Base-by-base conservation (phyloP, 1,140 invertebrate genomes). In the Listronotus bonariensis region DNA sequence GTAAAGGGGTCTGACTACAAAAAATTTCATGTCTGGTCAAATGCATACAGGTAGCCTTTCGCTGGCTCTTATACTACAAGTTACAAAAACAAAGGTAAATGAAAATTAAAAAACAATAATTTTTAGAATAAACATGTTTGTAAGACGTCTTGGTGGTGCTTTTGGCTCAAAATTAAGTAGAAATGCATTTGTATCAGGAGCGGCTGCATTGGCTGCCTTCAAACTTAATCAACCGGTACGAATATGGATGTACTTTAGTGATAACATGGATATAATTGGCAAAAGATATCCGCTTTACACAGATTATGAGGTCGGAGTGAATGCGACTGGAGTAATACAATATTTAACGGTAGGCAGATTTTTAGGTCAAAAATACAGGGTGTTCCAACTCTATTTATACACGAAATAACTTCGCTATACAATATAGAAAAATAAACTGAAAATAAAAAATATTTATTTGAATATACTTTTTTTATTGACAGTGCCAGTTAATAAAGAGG, bases 241-340 rank as follows among this genome's bases (percentile, higher is more conserved):
- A 53, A 81, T 89, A 36, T 79, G 83, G 7, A 68, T 89, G 74
- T 78, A 85, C 6, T 76, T 90, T 34, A 82, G 88, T 72, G 82
- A 83, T 34, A 89, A 88, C 65, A 89, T 91, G 87, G 81, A 79
- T 54, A 55, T 71, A 14, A 71, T 8, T 81, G 83, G 31, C 89
- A 92, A 76, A 84, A 87, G 40, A 82, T 70, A 38, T 51, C 69
- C 82, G 0, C 75, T 82, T 9, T 78, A 79, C 10, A 79, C 80
- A 38, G 82, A 87, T 62, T 91, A 91, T 74, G 87, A 90, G 77
- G 86, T 87, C 31, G 88, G 84, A 7, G 82, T 89, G 2, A 82
- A 91, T 72, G 79, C 84, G 11, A 76, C 82, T 11, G 91, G 89
- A 5, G 82, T 83, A 68, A 88, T 92, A 32, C 86, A 89, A 43